Evolutionary conservation across 2,797 vertebrate species (phyloP), one percentile per base, ranked within the genome.

Genomic region (Sebastolobus altivelis): DNA sequence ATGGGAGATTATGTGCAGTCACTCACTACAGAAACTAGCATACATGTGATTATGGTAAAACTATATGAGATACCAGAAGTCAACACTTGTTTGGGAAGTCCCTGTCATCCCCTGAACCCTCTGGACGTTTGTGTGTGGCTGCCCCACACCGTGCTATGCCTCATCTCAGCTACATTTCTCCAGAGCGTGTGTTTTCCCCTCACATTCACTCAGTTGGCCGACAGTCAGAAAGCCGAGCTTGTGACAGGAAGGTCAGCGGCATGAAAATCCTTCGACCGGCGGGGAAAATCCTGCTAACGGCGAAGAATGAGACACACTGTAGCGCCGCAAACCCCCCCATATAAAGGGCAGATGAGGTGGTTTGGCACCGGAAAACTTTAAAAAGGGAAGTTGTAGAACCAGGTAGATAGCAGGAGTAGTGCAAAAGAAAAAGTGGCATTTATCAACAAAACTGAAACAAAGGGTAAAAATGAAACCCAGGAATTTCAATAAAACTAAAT

Each of bases 161-260:
- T 82, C 71, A 46, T 27, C 46, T 71, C 25, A 33, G 74, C 52
- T 33, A 65, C 43, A 56, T 76, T 54, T 75, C 43, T 80, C 61
- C 49, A 25, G 18, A 58, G 61, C 37, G 62, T 67, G 73, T 58
- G 62, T 77, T 75, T 77, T 72, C 58, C 72, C 63, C 76, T 46
- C 37, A 3, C 11, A 58, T 31, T 77, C 20, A 46, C 9, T 25
- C 9, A 49, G 52, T 3, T 1, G 13, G 72, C 27, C 2, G 9
- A 79, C 63, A 25, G 61, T 58, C 43, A 75, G 63, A 74, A 40
- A 77, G 73, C 55, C 25, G 37, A 71, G 79, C 65, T 79, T 72
- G 58, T 84, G 68, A 89, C 55, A 58, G 77, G 79, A 86, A 88
- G 84, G 84, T 89, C 89, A 87, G 72, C 9, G 1, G 11, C 49